These are phyloP conservation scores for Aratinga solstitialis DNA, from an alignment of 2,797 vertebrate species.

Conservation along the genomic window DNA sequence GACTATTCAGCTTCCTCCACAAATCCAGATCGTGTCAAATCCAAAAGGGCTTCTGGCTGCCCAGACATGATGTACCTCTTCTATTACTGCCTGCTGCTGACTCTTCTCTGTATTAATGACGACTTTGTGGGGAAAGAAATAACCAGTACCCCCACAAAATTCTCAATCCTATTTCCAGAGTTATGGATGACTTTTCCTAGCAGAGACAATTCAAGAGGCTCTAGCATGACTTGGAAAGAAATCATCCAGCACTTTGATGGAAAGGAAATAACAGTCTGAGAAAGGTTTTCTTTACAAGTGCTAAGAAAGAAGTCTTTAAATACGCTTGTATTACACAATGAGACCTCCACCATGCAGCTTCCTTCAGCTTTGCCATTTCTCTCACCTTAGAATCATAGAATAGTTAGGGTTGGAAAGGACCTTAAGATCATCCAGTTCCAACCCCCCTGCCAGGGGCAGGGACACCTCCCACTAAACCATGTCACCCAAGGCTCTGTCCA, in stretches of 20 bases:
- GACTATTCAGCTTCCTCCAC: background rate
- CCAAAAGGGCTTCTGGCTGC: background rate
- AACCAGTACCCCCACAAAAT: background rate
- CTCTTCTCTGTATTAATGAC: background rate
- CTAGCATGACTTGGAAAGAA: background rate
- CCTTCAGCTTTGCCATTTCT: background rate
- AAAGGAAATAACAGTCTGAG: background rate
- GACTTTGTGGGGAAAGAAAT: background rate
- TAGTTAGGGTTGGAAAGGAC: too few relatives aligned
- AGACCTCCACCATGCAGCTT: background rate
- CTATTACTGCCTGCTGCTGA: background rate
- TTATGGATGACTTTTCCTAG: background rate
- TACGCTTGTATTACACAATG: fast-evolving
- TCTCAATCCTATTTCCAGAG: background rate
- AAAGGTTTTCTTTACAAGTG: background rate
- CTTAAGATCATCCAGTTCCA: too few relatives aligned
- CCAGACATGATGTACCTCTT: background rate
- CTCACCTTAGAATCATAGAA: background rate
- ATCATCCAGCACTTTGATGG: background rate
- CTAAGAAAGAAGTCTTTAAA: background rate
- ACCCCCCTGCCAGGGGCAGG: too few relatives aligned
- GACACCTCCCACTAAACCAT: too few relatives aligned
- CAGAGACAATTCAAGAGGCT: background rate
- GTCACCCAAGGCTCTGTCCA: too few relatives aligned
- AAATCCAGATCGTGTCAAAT: background rate